A percentile compares a stretch with the other conserved stretches of the same genome.
Evolutionary conservation across 2,113 vertebrate species (phyloP).

Genomic region (Nesogale talazaci): DNA sequence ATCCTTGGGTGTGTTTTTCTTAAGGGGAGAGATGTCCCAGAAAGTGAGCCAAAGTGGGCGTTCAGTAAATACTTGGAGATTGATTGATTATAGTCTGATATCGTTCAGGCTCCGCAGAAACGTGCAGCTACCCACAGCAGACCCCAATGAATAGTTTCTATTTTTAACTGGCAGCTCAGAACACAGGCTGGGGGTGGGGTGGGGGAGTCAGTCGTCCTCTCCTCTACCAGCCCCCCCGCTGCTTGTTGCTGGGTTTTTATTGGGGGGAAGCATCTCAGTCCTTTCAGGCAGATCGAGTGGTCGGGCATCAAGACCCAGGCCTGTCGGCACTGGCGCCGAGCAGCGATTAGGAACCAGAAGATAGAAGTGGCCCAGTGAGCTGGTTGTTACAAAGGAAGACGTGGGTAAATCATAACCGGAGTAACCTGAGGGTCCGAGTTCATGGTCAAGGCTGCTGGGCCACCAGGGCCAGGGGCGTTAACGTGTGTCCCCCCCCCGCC

Average conservation of each 20-base stretch:
- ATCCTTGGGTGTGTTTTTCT: not conserved
- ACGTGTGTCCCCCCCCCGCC: not conserved
- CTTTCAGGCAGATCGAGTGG: not conserved
- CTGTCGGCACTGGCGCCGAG: not conserved
- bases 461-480: not conserved
- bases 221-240: not conserved
- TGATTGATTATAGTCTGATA: slow-evolving; percentile 13
- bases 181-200: not conserved
- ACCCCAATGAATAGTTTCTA: slow-evolving; percentile 14
- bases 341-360: not conserved
- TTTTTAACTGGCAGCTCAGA: slow-evolving; percentile 64
- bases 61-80: slow-evolving; percentile 22
- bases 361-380: not conserved
- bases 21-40: not conserved
- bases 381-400: not conserved
- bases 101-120: not conserved
- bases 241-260: not conserved
- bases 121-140: slow-evolving; percentile 6
- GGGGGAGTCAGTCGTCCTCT: not conserved
- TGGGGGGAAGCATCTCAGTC: not conserved
- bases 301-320: not conserved
- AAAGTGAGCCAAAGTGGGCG: slow-evolving; percentile 28
- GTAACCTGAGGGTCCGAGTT: slow-evolving; percentile 41
- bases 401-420: not conserved
- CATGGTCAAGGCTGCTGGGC: slow-evolving; percentile 65